phyloP scores from a whole-genome alignment of 2,888 invertebrate genomes.

The Xanthia icteritia region DNA sequence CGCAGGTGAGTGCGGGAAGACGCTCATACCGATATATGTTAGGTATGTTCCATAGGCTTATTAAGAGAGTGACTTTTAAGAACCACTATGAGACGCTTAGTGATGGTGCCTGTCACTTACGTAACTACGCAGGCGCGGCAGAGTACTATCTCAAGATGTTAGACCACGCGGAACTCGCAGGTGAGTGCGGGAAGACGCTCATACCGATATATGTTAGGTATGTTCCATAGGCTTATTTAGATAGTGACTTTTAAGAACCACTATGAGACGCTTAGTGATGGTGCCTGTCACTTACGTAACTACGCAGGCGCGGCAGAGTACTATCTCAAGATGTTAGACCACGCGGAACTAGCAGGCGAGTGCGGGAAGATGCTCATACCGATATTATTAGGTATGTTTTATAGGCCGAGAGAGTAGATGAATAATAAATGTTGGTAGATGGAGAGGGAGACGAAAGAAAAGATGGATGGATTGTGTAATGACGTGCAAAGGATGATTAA shows the following conservation, averaged over 20 bases:
- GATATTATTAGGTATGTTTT: constrained; percentile 89
- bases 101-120: constrained; percentile 94
- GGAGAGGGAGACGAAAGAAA: too few species aligned
- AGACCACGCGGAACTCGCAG: constrained; percentile 91
- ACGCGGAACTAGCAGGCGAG: constrained; percentile 91
- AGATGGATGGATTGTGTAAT: too few species aligned
- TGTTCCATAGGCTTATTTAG: too few species aligned
- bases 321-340: constrained; percentile 95
- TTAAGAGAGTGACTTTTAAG: constrained; percentile 90
- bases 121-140: constrained; percentile 93
- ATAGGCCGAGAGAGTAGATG: too few species aligned
- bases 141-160: constrained; percentile 96
- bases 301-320: constrained; percentile 94
- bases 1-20: too few species aligned
- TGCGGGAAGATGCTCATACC: constrained; percentile 91
- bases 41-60: too few species aligned
- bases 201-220: constrained; percentile 92
- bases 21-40: too few species aligned
- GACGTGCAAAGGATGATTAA: too few species aligned
- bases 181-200: constrained; percentile 89
- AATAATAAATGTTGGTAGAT: too few species aligned
- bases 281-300: constrained; percentile 92
- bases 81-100: constrained; percentile 95
- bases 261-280: constrained; percentile 96
- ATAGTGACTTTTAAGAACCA: constrained; percentile 91